phyloP scores from a whole-genome alignment of 53 echinoderm and acorn worm genomes.

The Paracentrotus lividus region DNA sequence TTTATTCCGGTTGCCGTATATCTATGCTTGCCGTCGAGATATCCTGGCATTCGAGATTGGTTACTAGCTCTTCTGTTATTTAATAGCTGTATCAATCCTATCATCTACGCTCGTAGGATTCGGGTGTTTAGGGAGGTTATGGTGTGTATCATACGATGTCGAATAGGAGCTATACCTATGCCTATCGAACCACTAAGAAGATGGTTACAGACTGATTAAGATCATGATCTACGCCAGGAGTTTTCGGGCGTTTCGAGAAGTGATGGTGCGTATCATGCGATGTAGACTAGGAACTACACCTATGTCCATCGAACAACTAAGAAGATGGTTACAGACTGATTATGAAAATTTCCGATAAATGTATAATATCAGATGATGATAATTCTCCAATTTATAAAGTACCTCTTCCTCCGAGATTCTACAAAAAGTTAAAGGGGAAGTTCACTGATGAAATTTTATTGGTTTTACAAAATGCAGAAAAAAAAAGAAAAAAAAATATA shows the following conservation, averaged over 20 bases:
- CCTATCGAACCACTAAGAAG: not conserved
- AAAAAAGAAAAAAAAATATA: too few species aligned
- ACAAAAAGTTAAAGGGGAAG: too few species aligned
- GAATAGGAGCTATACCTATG: not conserved
- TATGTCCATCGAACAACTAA: not conserved
- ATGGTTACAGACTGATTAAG: too few species aligned
- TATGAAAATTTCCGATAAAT: too few species aligned
- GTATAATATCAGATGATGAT: too few species aligned
- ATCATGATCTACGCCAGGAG: constrained; percentile 24
- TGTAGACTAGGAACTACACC: not conserved
- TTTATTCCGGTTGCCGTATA: not conserved
- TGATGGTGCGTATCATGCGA: not conserved
- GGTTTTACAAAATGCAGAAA: too few species aligned
- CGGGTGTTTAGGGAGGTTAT: constrained; percentile 5
- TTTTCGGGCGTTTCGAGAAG: not conserved
- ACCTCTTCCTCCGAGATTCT: too few species aligned
- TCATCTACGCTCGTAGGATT: constrained; percentile 22
- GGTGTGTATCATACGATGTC: not conserved
- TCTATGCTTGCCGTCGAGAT: not conserved
- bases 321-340: too few species aligned
- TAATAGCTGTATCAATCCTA: constrained; percentile 29
- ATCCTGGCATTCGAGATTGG: not conserved
- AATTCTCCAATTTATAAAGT: too few species aligned
- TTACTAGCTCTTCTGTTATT: not conserved
- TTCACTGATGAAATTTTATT: too few species aligned